Percentiles rank a stretch among this genome's conserved stretches.
phyloP scores from a whole-genome alignment of 2,113 vertebrate species.

The Albula goreensis region DNA sequence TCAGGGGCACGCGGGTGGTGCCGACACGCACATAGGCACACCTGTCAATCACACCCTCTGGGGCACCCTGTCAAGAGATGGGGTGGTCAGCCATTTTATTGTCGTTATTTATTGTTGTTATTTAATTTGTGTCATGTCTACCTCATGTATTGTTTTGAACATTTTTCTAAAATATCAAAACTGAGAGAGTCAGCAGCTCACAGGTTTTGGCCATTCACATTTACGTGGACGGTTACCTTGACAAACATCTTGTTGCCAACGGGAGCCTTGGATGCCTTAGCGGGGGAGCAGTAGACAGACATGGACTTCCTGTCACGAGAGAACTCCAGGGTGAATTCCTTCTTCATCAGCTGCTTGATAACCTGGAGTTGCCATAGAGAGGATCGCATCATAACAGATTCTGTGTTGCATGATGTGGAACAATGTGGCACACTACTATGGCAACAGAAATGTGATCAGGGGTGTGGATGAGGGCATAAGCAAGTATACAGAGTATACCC shows the following conservation, averaged over 20 bases:
- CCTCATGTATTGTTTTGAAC: background rate
- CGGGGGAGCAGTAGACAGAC: conserved; percentile 87
- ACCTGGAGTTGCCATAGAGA: conserved; percentile 65
- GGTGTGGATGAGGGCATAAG: background rate
- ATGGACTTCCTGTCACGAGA: conserved; percentile 94
- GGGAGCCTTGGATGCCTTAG: conserved; percentile 81
- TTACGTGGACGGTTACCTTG: conserved; percentile 70
- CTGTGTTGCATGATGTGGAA: background rate
- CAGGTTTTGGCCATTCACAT: background rate
- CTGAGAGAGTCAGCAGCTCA: background rate
- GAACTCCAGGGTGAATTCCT: conserved; percentile 92
- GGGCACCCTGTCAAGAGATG: conserved; percentile 64
- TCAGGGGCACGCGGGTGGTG: conserved; percentile 78
- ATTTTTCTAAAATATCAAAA: background rate
- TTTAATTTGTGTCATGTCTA: background rate
- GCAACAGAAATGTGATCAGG: background rate
- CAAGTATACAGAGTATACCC: too few species aligned
- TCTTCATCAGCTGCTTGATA: conserved; percentile 91
- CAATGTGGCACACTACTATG: background rate
- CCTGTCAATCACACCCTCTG: conserved; percentile 87
- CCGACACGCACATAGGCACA: conserved; percentile 85
- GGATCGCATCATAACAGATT: background rate
- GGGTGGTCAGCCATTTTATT: background rate
- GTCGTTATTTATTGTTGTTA: background rate
- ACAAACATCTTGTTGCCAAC: conserved; percentile 93